Conservation (phyloP, 2,797 vertebrate genomes). For the Characodon lateralis region DNA sequence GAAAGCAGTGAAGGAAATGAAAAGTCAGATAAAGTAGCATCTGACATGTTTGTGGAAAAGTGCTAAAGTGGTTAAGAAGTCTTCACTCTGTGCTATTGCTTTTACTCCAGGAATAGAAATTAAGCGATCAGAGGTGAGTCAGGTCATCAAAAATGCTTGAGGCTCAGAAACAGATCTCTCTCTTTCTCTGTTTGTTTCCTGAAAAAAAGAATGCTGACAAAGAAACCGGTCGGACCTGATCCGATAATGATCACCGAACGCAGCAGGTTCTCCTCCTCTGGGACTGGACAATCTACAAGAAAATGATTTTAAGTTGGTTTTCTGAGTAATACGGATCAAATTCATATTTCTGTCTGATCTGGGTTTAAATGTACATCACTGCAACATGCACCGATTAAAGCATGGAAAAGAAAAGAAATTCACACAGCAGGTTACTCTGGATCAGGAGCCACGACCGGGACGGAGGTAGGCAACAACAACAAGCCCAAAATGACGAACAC, state of each 20-base stretch:
- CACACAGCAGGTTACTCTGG: constrained; percentile 58
- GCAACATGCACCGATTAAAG: constrained; percentile 64
- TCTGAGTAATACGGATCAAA: neutral
- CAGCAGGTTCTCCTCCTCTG: constrained; percentile 36
- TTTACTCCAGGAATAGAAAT: constrained; percentile 28
- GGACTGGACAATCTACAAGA: constrained; percentile 21
- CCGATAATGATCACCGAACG: constrained; percentile 37
- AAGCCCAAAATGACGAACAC: constrained; percentile 64
- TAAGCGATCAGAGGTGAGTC: constrained; percentile 20
- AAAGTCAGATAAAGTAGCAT: constrained; percentile 6
- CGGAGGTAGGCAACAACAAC: constrained; percentile 74
- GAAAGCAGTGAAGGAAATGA: constrained; percentile 4
- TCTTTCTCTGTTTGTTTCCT: constrained; percentile 5
- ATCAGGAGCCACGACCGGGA: constrained; percentile 57
- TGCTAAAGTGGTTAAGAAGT: constrained; percentile 53
- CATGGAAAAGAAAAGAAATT: constrained; percentile 46
- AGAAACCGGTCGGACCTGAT: constrained; percentile 70
- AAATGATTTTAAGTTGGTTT: neutral
- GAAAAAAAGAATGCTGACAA: neutral
- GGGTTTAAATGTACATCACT: constrained; percentile 42
- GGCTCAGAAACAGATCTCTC: constrained; percentile 37
- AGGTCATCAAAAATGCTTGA: constrained; percentile 12
- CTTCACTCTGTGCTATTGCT: constrained; percentile 34
- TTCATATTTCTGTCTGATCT: constrained; percentile 22
- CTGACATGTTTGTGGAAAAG: constrained; percentile 48